These are phyloP conservation scores for Flabesymbios commensalis DNA, from an alignment of 2,888 invertebrate genomes.

Conservation along the genomic window DNA sequence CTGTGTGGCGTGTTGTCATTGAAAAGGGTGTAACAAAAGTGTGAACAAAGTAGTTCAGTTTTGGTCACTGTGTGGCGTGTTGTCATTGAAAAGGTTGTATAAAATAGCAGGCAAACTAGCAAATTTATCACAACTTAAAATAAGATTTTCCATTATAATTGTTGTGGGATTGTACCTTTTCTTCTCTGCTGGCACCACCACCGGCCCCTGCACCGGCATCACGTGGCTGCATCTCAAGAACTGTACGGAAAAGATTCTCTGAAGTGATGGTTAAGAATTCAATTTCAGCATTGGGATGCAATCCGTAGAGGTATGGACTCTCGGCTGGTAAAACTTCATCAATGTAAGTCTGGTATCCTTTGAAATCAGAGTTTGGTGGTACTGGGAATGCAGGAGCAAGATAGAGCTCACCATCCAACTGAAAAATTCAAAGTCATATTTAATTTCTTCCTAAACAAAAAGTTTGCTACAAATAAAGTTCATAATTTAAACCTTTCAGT, in stretches of 20 bases:
- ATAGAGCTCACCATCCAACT: conserved; percentile 90
- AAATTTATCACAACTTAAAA: no score
- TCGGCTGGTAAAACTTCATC: conserved; percentile 91
- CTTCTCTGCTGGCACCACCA: conserved; percentile 85
- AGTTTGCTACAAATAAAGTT: no score
- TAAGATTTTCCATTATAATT: no score
- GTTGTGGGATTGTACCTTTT: conserved; percentile 67
- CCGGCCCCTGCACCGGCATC: conserved; percentile 86
- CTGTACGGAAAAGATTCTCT: conserved; percentile 88
- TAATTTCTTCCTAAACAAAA: no score
- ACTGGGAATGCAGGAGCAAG: conserved; percentile 90
- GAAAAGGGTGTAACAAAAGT: no score
- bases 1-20: no score
- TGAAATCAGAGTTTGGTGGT: conserved; percentile 90
- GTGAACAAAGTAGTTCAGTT: no score
- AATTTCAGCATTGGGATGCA: conserved; percentile 96
- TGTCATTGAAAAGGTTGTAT: no score
- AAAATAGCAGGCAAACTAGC: no score
- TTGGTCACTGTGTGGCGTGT: no score
- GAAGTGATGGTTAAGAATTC: conserved; percentile 92
- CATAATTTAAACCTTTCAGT: no score
- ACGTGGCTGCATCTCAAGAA: conserved; percentile 95
- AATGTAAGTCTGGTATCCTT: conserved; percentile 89
- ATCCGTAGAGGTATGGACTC: conserved; percentile 89
- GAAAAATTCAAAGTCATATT: conserved; percentile 12